phyloP scores from a whole-genome alignment of 2,797 vertebrate genomes.

The Rhabdophis nuchalis region DNA sequence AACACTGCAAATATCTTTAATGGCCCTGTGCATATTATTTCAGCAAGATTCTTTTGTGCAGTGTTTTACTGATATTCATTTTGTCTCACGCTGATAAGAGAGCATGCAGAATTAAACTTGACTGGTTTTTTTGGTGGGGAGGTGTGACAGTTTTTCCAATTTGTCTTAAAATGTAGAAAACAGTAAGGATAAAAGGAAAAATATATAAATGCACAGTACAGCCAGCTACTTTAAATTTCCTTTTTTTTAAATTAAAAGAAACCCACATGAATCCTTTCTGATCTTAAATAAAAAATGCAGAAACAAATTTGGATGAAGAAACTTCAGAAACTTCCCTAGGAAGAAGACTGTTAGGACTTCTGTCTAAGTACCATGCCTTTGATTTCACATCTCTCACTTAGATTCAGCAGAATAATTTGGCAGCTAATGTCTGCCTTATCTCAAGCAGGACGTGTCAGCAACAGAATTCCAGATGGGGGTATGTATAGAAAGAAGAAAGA shows the following conservation, averaged over 20 bases:
- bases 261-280: neutral
- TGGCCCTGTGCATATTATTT: neutral
- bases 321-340: neutral
- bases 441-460: neutral
- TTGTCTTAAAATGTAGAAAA: too few species aligned
- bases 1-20: neutral
- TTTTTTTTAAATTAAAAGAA: neutral
- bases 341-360: neutral
- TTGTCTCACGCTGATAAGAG: neutral
- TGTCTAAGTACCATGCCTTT: neutral
- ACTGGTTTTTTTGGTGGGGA: fast-evolving
- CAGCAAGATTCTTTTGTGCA: neutral
- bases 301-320: neutral
- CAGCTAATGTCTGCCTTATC: neutral
- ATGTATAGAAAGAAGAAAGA: neutral
- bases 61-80: neutral
- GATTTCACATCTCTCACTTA: neutral
- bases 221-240: neutral
- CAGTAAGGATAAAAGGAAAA: neutral
- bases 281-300: neutral
- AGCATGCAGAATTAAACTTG: neutral
- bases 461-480: neutral
- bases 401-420: neutral
- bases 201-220: neutral
- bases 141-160: neutral